Conservation (phyloP, 2,113 vertebrate genomes). For the Pelusios castaneus region DNA sequence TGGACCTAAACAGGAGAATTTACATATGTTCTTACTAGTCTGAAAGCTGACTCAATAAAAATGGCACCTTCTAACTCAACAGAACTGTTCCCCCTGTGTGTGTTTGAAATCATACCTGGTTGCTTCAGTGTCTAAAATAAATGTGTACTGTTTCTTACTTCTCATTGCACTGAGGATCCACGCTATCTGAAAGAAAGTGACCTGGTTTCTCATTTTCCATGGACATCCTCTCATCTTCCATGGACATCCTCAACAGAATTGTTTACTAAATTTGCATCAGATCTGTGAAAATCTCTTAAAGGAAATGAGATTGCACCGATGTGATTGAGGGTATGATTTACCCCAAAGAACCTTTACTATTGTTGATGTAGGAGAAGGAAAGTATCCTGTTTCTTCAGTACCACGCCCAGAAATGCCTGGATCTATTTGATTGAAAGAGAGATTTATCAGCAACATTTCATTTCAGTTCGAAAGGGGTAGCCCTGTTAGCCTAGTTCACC, state of each 20-base stretch:
- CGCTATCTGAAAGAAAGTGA: not conserved
- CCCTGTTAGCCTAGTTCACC: no score
- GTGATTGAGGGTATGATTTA: not conserved
- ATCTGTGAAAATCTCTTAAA: not conserved
- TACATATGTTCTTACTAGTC: not conserved
- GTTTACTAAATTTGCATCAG: not conserved
- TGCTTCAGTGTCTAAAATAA: not conserved
- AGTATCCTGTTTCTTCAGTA: not conserved
- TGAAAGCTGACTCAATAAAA: not conserved
- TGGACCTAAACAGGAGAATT: conserved; percentile 2
- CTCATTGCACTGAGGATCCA: not conserved
- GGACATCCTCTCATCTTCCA: not conserved
- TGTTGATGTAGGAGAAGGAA: not conserved
- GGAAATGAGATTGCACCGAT: not conserved
- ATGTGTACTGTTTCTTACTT: not conserved
- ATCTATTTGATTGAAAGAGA: no score
- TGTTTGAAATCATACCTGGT: not conserved
- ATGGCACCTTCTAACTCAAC: not conserved
- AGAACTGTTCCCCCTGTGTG: not conserved
- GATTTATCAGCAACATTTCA: no score
- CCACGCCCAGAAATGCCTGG: no score
- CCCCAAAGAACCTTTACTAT: not conserved
- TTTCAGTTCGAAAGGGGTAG: no score
- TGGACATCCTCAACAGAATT: not conserved
- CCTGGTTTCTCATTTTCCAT: not conserved